Percentiles rank a stretch among this genome's conserved stretches.
Conservation (phyloP, 2,888 invertebrate species). For the Marasmarcha lunaedactyla region DNA sequence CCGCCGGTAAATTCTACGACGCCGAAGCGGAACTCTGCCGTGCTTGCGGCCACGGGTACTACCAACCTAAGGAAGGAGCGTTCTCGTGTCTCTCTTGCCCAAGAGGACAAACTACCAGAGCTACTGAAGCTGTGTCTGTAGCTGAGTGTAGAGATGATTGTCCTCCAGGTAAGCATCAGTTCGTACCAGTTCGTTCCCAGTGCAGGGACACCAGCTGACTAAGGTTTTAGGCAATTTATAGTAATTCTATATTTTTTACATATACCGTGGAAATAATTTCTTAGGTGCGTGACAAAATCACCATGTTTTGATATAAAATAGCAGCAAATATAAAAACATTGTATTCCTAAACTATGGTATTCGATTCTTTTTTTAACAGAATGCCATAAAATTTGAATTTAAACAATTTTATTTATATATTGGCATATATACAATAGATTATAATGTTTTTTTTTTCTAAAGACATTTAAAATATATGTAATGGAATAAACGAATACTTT, state of each 20-base stretch:
- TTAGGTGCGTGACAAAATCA: no score
- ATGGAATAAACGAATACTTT: no score
- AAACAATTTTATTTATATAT: no score
- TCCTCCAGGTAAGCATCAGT: constrained; percentile 67
- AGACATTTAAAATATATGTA: no score
- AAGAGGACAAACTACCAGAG: constrained; percentile 91
- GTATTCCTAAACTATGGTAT: not conserved
- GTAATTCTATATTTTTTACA: no score
- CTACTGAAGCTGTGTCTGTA: constrained; percentile 87
- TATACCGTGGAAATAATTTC: no score
- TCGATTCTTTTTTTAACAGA: no score
- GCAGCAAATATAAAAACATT: not conserved
- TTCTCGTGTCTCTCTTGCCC: constrained; percentile 91
- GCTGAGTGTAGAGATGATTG: constrained; percentile 94
- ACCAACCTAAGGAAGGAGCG: constrained; percentile 90
- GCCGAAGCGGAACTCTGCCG: constrained; percentile 88
- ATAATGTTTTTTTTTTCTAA: no score
- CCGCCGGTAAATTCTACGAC: constrained; percentile 94
- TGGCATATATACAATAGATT: no score
- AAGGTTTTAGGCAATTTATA: no score
- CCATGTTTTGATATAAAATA: not conserved
- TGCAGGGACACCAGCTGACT: not conserved
- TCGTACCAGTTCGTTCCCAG: constrained; percentile 1
- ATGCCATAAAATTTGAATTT: no score
- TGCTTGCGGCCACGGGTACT: constrained; percentile 94